These are phyloP conservation scores for Sitta carolinensis DNA, from an alignment of 2,797 vertebrate genomes.

Conservation along the genomic window DNA sequence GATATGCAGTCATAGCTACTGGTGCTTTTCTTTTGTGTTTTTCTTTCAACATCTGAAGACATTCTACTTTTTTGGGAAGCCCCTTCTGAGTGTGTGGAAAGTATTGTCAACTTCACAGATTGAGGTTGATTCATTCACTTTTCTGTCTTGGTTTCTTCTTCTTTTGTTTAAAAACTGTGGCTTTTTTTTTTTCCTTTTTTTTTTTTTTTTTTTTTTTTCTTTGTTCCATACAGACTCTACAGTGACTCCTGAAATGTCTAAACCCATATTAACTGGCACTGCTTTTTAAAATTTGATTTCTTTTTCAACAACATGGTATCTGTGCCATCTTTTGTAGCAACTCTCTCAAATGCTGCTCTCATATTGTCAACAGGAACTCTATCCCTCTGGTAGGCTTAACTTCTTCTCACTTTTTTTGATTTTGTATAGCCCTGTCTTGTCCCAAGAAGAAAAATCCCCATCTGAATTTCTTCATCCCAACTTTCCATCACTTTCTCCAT, in stretches of 20 bases:
- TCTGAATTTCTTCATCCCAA: not conserved
- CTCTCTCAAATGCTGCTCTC: not conserved
- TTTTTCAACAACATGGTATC: not conserved
- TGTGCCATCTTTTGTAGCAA: not conserved
- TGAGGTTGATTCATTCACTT: not conserved
- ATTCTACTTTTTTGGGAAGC: not conserved
- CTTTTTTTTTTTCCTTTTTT: not conserved
- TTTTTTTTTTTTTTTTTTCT: not conserved
- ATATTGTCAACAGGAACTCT: not conserved
- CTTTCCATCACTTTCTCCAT: not conserved
- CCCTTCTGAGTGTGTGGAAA: not conserved
- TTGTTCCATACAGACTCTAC: not conserved
- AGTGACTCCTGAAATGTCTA: not conserved
- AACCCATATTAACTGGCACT: not conserved
- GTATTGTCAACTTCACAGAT: not conserved
- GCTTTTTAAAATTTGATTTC: accelerated
- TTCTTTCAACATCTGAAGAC: not conserved
- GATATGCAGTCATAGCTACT: not conserved
- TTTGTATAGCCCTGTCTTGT: not conserved
- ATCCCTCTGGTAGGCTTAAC: not conserved
- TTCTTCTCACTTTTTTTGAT: not conserved
- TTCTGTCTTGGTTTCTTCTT: not conserved
- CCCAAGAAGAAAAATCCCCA: not conserved
- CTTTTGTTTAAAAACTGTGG: not conserved
- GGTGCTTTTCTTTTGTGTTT: not conserved